phyloP scores from a whole-genome alignment of 2,113 vertebrate genomes.

The Pluvialis apricaria region DNA sequence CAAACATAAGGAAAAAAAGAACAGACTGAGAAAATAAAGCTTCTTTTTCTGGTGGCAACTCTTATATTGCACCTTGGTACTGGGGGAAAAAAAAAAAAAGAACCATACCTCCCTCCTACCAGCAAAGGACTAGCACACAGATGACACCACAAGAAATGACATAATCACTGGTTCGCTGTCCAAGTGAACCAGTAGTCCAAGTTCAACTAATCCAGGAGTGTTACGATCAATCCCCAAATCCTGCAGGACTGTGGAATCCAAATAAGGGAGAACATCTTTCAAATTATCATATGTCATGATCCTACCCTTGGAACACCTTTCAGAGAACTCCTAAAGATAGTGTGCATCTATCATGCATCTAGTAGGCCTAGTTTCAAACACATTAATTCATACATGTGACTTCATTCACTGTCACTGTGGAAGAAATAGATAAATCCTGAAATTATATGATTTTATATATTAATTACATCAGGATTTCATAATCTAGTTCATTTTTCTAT shows the following conservation, averaged over 20 bases:
- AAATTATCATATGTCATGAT: too few species aligned
- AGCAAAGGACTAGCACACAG: neutral
- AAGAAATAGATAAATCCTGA: neutral
- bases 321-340: neutral
- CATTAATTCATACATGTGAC: neutral
- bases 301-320: neutral
- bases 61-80: neutral
- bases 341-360: neutral
- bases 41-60: neutral
- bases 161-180: neutral
- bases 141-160: neutral
- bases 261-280: neutral
- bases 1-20: neutral
- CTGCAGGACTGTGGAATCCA: neutral
- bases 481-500: neutral
- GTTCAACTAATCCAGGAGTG: neutral
- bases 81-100: too few species aligned
- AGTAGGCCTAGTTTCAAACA: neutral
- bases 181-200: neutral
- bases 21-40: neutral
- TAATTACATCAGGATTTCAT: neutral
- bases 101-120: neutral
- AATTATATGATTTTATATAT: neutral
- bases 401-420: neutral
- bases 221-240: neutral